Evolutionary conservation across 1,140 invertebrate genomes (phyloP).

Genomic region (Drosophila kurseongensis): DNA sequence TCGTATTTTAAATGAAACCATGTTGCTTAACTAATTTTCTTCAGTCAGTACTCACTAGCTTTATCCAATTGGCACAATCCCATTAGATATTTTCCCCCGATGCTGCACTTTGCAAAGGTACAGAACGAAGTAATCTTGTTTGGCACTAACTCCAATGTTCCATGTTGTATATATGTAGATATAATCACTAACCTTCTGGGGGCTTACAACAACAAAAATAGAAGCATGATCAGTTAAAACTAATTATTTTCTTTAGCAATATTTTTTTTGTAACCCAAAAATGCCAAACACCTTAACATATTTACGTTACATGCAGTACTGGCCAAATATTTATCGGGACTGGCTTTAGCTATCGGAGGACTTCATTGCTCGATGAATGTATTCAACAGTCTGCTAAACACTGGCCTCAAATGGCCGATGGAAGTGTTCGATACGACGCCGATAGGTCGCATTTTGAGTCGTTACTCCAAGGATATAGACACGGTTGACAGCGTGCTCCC

Average conservation of each 20-base stretch:
- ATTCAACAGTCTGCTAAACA: conserved; percentile 87
- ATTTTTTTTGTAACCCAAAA: conserved; percentile 5
- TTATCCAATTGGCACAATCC: conserved; percentile 8
- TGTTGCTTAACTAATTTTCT: not conserved
- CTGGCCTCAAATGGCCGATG: conserved; percentile 89
- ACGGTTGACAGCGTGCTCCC: conserved; percentile 87
- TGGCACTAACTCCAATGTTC: conserved; percentile 36
- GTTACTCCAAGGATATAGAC: conserved; percentile 91
- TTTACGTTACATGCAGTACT: conserved; percentile 77
- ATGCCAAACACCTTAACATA: conserved; percentile 18
- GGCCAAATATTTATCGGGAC: conserved; percentile 75
- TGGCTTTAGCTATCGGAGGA: conserved; percentile 84
- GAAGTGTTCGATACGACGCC: conserved; percentile 92
- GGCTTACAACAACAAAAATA: conserved; percentile 28
- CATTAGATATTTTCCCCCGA: not conserved
- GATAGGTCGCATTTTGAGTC: conserved; percentile 90
- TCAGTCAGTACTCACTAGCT: not conserved
- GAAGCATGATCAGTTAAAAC: conserved; percentile 21
- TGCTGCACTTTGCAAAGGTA: conserved; percentile 3
- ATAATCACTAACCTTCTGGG: conserved; percentile 41
- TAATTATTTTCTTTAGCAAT: conserved; percentile 11
- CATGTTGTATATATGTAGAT: conserved; percentile 28
- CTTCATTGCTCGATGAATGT: conserved; percentile 84
- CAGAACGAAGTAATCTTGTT: conserved; percentile 6
- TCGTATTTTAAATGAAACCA: not conserved